Percentiles rank a stretch among this genome's conserved stretches.
Conservation (phyloP, 2,113 vertebrate species). For the Candoia aspera region DNA sequence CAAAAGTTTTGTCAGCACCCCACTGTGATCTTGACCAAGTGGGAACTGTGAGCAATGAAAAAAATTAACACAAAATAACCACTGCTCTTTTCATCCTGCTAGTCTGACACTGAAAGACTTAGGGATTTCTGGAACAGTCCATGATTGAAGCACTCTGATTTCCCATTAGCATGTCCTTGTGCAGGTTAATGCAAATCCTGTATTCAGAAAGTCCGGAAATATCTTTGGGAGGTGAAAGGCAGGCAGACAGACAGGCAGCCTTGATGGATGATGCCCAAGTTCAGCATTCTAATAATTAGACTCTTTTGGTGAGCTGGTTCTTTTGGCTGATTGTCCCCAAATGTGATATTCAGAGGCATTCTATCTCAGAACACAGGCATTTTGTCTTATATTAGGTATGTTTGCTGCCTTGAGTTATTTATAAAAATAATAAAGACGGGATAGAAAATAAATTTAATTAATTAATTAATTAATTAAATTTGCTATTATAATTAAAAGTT, state of each 20-base stretch:
- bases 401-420: no score
- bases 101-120: neutral
- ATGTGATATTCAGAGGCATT: slow-evolving; percentile 5
- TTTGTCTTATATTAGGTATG: neutral
- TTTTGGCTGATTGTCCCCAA: neutral
- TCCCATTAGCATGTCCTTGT: neutral
- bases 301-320: neutral
- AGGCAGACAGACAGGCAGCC: no score
- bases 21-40: neutral
- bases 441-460: no score
- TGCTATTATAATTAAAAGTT: neutral
- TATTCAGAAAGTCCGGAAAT: neutral
- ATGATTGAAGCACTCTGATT: neutral
- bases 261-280: no score
- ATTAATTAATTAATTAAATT: no score
- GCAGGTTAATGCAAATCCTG: neutral
- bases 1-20: neutral
- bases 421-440: no score
- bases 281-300: neutral
- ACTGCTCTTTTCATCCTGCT: neutral
- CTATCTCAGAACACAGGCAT: neutral
- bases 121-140: neutral
- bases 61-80: neutral
- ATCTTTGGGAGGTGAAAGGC: no score
- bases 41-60: neutral